Evolutionary conservation across 2,797 vertebrate genomes (phyloP).

Genomic region (Adrianichthys oophorus): DNA sequence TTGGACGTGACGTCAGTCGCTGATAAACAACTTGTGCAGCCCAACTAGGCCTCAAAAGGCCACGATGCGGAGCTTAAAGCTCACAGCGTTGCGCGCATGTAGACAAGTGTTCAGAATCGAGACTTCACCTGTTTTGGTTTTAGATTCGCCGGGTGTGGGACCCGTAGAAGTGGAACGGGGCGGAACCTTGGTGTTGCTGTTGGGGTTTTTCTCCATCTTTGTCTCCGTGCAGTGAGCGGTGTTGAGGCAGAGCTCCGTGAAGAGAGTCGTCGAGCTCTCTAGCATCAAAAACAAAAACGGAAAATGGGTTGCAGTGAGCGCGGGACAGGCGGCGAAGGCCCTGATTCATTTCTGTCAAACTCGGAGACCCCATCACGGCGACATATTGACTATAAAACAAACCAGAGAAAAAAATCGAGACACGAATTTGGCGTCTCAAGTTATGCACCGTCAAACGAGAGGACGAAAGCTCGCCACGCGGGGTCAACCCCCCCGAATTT

Average conservation of each 20-base stretch:
- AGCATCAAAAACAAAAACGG: conserved; percentile 71
- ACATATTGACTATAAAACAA: conserved; percentile 86
- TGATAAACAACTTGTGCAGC: conserved; percentile 55
- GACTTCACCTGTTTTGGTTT: conserved; percentile 89
- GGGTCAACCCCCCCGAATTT: conserved; percentile 71
- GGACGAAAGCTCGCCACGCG: conserved; percentile 69
- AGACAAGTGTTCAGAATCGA: background rate
- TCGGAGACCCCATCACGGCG: conserved; percentile 94
- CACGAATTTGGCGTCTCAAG: conserved; percentile 79
- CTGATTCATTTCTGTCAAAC: conserved; percentile 91
- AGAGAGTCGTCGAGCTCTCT: conserved; percentile 78
- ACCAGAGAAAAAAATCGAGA: conserved; percentile 74
- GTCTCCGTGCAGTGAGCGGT: conserved; percentile 57
- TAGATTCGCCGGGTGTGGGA: conserved; percentile 87
- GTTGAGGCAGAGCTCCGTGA: conserved; percentile 82
- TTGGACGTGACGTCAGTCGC: conserved; percentile 55
- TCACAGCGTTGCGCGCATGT: background rate
- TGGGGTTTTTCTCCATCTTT: conserved; percentile 83
- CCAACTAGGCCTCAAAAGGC: conserved; percentile 61
- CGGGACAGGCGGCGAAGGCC: conserved; percentile 86
- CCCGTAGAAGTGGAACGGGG: conserved; percentile 90
- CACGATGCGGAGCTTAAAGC: background rate
- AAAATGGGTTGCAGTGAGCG: conserved; percentile 76
- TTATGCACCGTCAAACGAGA: conserved; percentile 44
- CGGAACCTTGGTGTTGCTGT: conserved; percentile 85